Evolutionary conservation across 2,888 invertebrate species (phyloP).

Genomic region (Pocota personata): DNA sequence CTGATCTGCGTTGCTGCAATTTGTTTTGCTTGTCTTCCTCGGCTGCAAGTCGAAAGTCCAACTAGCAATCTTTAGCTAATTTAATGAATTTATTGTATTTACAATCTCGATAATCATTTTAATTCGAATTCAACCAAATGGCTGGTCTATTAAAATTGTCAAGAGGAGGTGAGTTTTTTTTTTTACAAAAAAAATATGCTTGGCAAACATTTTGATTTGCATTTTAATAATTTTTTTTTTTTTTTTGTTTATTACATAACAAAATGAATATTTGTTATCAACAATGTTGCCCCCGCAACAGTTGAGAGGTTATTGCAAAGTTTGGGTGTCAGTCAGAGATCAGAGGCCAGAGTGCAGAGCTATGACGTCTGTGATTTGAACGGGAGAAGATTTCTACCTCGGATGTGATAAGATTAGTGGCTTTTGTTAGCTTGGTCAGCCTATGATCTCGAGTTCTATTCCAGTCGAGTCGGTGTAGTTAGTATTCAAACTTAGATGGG

Average conservation of each 20-base stretch:
- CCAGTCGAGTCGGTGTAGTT: neutral
- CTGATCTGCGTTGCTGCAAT: neutral
- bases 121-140: conserved; percentile 32
- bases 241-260: conserved; percentile 54
- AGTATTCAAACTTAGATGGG: neutral
- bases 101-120: neutral
- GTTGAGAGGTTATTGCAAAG: neutral
- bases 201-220: neutral
- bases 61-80: conserved; percentile 59
- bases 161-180: conserved; percentile 64
- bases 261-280: conserved; percentile 49
- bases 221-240: neutral
- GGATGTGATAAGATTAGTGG: neutral
- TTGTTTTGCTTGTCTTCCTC: neutral
- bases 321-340: neutral
- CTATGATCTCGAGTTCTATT: neutral
- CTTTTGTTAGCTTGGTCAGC: neutral
- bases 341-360: neutral
- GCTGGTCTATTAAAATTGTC: conserved; percentile 69
- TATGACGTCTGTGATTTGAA: neutral
- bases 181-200: neutral
- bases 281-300: conserved; percentile 7
- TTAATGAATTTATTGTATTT: conserved; percentile 24
- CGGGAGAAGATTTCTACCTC: neutral
- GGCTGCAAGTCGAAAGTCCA: conserved; percentile 78